Evolutionary conservation across 2,797 vertebrate genomes (phyloP).

Genomic region (Periophthalmus magnuspinnatus): DNA sequence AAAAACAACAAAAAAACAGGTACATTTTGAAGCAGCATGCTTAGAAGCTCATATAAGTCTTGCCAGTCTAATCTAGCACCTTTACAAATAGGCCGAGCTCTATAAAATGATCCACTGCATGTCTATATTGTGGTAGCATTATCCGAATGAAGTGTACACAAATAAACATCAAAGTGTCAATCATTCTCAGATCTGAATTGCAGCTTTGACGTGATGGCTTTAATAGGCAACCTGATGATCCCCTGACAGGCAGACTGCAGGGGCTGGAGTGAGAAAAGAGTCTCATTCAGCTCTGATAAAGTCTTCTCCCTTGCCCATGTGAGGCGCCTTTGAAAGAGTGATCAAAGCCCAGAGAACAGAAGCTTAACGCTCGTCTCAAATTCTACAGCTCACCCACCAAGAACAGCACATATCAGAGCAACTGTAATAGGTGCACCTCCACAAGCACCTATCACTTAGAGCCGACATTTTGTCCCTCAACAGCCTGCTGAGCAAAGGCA

Average conservation of each 20-base stretch:
- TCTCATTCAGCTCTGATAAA: constrained; percentile 11
- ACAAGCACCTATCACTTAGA: constrained; percentile 10
- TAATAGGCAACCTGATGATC: constrained; percentile 9
- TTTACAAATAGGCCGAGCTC: background rate
- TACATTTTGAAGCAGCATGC: background rate
- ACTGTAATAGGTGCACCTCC: constrained; percentile 11
- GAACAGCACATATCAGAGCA: background rate
- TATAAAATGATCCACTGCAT: background rate
- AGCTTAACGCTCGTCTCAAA: constrained; percentile 10
- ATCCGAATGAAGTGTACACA: background rate
- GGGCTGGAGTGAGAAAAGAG: constrained; percentile 2
- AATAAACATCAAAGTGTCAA: constrained; percentile 10
- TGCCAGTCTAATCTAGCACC: background rate
- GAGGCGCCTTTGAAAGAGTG: constrained; percentile 21
- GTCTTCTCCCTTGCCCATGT: constrained; percentile 4
- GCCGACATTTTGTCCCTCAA: constrained; percentile 7
- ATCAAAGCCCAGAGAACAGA: constrained; percentile 24
- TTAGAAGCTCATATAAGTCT: background rate
- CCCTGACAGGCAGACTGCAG: background rate
- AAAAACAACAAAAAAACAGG: background rate
- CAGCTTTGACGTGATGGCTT: background rate
- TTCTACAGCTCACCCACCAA: constrained; percentile 13
- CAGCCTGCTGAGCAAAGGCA: background rate
- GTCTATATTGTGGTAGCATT: background rate
- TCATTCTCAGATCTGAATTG: background rate